These are phyloP conservation scores for Drosophila malerkotliana DNA, from an alignment of 1,140 invertebrate species.

Conservation along the genomic window DNA sequence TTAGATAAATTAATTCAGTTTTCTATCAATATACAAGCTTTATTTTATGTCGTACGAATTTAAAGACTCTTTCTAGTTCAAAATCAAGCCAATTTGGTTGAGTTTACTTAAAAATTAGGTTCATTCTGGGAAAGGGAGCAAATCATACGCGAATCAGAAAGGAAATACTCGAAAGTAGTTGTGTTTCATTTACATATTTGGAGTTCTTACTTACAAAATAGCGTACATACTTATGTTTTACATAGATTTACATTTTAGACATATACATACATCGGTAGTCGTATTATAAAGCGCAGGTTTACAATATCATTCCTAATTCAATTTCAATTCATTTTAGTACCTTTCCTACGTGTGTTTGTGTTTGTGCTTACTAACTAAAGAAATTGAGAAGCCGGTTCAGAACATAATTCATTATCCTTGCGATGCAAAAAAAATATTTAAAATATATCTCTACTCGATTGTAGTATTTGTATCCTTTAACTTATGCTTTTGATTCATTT, in stretches of 20 bases:
- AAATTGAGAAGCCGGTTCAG: slow-evolving; percentile 44
- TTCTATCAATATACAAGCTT: slow-evolving; percentile 73
- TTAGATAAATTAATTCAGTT: slow-evolving; percentile 15
- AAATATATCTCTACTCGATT: slow-evolving; percentile 36
- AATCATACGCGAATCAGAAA: slow-evolving; percentile 49
- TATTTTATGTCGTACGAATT: slow-evolving; percentile 58
- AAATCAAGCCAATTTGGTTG: slow-evolving; percentile 22
- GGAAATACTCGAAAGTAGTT: slow-evolving; percentile 18
- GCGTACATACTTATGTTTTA: slow-evolving; percentile 72
- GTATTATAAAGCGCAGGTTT: slow-evolving; percentile 47
- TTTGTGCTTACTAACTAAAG: slow-evolving; percentile 51
- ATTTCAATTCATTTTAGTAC: slow-evolving; percentile 61
- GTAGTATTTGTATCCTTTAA: slow-evolving; percentile 33
- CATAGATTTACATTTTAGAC: slow-evolving; percentile 75
- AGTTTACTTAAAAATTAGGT: slow-evolving; percentile 5
- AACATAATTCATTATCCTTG: slow-evolving; percentile 19
- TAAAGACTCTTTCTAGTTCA: slow-evolving; percentile 32
- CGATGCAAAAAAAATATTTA: slow-evolving; percentile 49
- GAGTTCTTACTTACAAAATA: slow-evolving; percentile 72
- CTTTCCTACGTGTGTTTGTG: slow-evolving; percentile 49
- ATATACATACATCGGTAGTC: slow-evolving; percentile 60
- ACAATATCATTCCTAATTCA: slow-evolving; percentile 52
- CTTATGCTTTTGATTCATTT: slow-evolving; percentile 72
- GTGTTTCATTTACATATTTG: slow-evolving; percentile 77
- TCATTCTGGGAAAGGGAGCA: slow-evolving; percentile 27